Percentiles rank a stretch among this genome's conserved stretches.
These are phyloP conservation scores for Nettapus auritus DNA, from an alignment of 2,113 vertebrate species.

Conservation along the genomic window DNA sequence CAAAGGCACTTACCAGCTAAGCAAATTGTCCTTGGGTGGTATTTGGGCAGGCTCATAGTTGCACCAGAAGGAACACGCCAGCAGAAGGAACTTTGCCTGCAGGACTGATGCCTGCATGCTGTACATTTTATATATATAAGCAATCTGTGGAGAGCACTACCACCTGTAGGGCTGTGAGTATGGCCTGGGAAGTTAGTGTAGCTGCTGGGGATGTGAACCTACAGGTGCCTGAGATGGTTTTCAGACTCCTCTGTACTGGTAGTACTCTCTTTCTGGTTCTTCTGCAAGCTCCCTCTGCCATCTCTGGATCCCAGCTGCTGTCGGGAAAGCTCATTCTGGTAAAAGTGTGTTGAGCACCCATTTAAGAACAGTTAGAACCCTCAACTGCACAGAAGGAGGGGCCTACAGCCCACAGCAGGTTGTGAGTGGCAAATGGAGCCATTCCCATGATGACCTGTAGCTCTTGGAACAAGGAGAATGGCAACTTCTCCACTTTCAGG, in stretches of 20 bases:
- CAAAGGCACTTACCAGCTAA: background rate
- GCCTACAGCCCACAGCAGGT: background rate
- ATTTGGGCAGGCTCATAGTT: fast-evolving
- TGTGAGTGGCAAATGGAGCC: background rate
- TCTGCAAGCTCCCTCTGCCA: background rate
- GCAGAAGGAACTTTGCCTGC: fast-evolving
- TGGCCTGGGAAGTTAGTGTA: too few species aligned
- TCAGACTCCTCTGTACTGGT: background rate
- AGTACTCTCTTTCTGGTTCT: background rate
- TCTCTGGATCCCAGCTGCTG: background rate
- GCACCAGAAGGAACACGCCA: background rate
- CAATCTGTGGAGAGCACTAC: fast-evolving
- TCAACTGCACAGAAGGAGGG: background rate
- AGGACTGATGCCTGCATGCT: background rate
- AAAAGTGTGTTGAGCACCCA: background rate
- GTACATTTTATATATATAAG: background rate
- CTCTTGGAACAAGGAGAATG: background rate
- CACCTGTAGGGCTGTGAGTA: background rate
- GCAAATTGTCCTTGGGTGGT: background rate
- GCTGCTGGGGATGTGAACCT: background rate
- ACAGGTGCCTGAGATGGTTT: background rate
- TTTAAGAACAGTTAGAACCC: background rate
- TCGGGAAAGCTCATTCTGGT: background rate
- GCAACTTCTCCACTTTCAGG: background rate
- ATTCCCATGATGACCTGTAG: background rate